These are phyloP conservation scores for Aphidius gifuensis DNA, from an alignment of 1,140 invertebrate species.

Conservation along the genomic window DNA sequence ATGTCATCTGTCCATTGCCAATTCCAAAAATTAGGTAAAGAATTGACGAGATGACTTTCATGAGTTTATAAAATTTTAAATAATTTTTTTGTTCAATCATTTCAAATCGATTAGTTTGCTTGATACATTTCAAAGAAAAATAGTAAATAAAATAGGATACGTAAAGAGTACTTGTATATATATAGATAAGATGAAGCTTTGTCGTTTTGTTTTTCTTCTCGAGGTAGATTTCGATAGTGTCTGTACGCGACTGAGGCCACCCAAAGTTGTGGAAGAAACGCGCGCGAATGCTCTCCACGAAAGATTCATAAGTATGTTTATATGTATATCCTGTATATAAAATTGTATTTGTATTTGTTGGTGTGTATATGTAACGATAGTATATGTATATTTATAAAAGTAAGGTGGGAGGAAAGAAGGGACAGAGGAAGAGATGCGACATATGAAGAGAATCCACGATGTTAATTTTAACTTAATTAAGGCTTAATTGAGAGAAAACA, in stretches of 20 bases:
- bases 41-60: no score
- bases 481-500: slow-evolving; percentile 59
- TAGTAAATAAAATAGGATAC: no score
- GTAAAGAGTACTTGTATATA: no score
- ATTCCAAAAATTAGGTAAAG: no score
- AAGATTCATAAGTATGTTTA: no score
- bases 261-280: slow-evolving; percentile 50
- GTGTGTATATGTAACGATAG: not conserved
- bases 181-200: no score
- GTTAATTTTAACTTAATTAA: slow-evolving; percentile 60
- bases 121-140: no score
- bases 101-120: no score
- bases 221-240: not conserved
- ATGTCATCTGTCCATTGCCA: no score
- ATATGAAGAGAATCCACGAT: slow-evolving; percentile 49
- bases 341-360: not conserved
- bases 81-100: no score
- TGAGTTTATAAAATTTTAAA: no score
- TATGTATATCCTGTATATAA: not conserved
- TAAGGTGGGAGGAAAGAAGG: not conserved
- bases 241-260: slow-evolving; percentile 43
- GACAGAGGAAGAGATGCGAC: slow-evolving; percentile 29
- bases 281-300: slow-evolving; percentile 31
- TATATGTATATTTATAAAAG: slow-evolving; percentile 4
- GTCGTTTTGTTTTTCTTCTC: no score